Percentiles rank a stretch among this genome's conserved stretches.
These are phyloP conservation scores for Elysia crispata DNA, from an alignment of 2,888 invertebrate genomes.

Conservation along the genomic window DNA sequence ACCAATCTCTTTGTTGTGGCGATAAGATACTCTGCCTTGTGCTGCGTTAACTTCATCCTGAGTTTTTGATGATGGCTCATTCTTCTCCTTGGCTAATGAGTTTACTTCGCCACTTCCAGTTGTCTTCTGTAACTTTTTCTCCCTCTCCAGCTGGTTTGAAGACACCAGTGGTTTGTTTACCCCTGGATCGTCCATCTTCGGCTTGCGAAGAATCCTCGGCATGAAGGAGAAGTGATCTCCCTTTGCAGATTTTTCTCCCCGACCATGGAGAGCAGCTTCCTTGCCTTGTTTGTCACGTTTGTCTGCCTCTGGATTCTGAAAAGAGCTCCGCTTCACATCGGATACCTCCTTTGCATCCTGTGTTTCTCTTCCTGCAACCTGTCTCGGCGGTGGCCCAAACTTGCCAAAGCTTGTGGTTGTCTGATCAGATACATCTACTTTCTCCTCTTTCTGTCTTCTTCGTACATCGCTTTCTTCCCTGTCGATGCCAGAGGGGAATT, in stretches of 20 bases:
- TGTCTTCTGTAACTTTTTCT: background rate
- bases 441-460: background rate
- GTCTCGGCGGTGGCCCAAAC: background rate
- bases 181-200: background rate
- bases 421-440: background rate
- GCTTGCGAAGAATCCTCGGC: background rate
- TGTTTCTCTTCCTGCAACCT: too few relatives aligned
- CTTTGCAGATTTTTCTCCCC: too few relatives aligned
- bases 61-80: background rate
- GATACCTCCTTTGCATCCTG: background rate
- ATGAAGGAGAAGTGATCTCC: background rate
- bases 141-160: slow-evolving; percentile 3
- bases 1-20: too few relatives aligned
- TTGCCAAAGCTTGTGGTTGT: slow-evolving; percentile 7
- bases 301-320: background rate
- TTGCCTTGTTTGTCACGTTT: background rate
- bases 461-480: background rate
- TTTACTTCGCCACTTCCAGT: background rate
- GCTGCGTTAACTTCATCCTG: too few relatives aligned
- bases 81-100: slow-evolving; percentile 6
- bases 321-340: background rate
- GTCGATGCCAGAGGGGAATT: too few relatives aligned
- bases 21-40: too few relatives aligned
- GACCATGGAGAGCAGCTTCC: background rate
- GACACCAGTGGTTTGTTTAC: background rate